Percentiles rank a stretch among this genome's conserved stretches.
These are phyloP conservation scores for Pipistrellus nathusii DNA, from an alignment of 2,797 vertebrate genomes.

Conservation along the genomic window DNA sequence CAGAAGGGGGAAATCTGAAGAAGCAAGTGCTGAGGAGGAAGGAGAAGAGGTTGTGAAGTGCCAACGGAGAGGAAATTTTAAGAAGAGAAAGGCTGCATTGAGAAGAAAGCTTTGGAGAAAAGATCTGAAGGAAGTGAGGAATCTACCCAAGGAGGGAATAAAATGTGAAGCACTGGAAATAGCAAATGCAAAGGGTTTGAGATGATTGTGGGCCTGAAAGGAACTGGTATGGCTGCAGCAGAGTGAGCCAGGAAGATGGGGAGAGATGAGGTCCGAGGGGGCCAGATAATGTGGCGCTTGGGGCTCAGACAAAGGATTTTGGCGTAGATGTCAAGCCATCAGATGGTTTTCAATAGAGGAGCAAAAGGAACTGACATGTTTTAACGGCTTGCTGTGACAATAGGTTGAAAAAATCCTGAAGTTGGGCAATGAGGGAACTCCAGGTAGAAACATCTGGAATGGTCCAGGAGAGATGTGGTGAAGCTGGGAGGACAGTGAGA, in stretches of 20 bases:
- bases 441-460: not conserved
- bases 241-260: not conserved
- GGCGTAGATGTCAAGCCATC: not conserved
- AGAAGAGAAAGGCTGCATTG: not conserved
- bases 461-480: not conserved
- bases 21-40: not conserved
- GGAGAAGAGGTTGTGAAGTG: not conserved
- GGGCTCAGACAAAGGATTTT: not conserved
- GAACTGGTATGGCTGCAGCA: too few species aligned
- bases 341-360: not conserved
- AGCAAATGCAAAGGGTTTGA: not conserved
- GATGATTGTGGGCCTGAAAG: not conserved
- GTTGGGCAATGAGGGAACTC: not conserved
- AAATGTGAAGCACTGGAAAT: not conserved
- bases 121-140: not conserved
- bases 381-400: not conserved
- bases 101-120: not conserved
- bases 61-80: not conserved
- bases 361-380: not conserved
- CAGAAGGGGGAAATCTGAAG: not conserved
- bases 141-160: not conserved
- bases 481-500: not conserved
- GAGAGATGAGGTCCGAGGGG: accelerated
- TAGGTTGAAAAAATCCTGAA: not conserved
- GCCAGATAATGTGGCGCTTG: not conserved